These are phyloP conservation scores for Sicus ferrugineus DNA, from an alignment of 2,888 invertebrate species.

Conservation along the genomic window DNA sequence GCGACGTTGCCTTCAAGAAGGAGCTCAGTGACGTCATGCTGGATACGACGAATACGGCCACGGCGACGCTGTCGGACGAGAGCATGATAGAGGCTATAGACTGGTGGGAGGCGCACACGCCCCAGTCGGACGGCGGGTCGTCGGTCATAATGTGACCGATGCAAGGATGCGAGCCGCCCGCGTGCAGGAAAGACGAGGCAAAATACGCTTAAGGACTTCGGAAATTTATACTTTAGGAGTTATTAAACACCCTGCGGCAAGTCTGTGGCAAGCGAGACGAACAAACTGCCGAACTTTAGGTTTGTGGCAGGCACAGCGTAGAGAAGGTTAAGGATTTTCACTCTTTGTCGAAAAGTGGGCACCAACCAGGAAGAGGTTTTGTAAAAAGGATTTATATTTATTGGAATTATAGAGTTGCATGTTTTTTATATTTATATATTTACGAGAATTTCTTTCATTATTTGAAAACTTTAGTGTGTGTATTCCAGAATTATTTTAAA, in stretches of 20 bases:
- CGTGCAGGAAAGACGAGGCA: background rate
- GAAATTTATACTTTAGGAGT: too few species aligned
- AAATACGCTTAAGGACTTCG: conserved; percentile 27
- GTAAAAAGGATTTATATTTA: too few species aligned
- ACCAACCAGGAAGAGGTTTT: too few species aligned
- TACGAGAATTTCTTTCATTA: background rate
- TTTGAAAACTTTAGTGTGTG: background rate
- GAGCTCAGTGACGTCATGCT: conserved; percentile 61
- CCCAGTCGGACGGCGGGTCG: conserved; percentile 58
- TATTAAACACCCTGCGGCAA: too few species aligned
- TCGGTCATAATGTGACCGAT: conserved; percentile 27
- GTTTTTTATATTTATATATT: background rate
- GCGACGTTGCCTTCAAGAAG: conserved; percentile 55
- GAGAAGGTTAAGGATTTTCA: too few species aligned
- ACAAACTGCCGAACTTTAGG: too few species aligned
- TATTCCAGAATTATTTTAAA: background rate
- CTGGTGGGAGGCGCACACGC: conserved; percentile 67
- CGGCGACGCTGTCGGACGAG: conserved; percentile 62
- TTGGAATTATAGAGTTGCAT: conserved; percentile 8
- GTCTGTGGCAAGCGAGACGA: too few species aligned
- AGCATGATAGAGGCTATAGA: conserved; percentile 68
- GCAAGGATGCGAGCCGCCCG: background rate
- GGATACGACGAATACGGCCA: conserved; percentile 51
- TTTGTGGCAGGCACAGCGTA: too few species aligned
- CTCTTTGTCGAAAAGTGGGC: too few species aligned